Evolutionary conservation across 2,113 vertebrate genomes (phyloP), one percentile per base, ranked within the genome.

Genomic region (Alces alces): DNA sequence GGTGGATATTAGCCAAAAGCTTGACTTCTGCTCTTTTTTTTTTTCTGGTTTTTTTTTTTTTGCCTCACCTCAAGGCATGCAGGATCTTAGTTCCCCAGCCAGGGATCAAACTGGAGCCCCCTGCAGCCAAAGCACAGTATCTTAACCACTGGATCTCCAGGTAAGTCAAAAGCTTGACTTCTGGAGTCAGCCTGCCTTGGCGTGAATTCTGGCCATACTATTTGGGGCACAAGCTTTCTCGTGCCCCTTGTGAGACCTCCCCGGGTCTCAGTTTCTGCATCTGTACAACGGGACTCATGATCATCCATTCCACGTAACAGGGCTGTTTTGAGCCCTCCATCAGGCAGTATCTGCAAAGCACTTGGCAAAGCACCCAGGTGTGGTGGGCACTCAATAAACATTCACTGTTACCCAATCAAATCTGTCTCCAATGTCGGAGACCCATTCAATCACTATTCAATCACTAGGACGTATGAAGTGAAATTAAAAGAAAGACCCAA

Each of bases 301-400:
- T 30, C 1, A 11, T 16, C 17, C 55, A 79, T 2, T 39, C 33
- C 9, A 16, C 0, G 12, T 36, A 19, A 15, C 12, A 0, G 58
- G 21, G 52, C 47, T 86, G 21, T 52, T 43, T 2, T 2, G 79
- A 82, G 85, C 47, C 47, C 47, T 50, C 47, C 47, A 50, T 50
- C 47, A 13, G 12, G 3, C 86, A 2, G 2, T 2, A 7, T 6
- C 57, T 12, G 33, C 73, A 9, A 55, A 86, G 78, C 6, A 3
- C 86, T 76, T 12, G 13, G 33, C 21, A 2, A 7, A 21, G 61
- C 19, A 1, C 30, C 30, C 11, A 0, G 1, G 60, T 11, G 25
- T 28, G 19, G 9, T 6, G 5, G 1, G 16, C 19, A 2, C 16
- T 52, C 45, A 9, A 2, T 36, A 14, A 43, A 57, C 12, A 5